Evolutionary conservation across 1,140 invertebrate species (phyloP).

Genomic region (Pectinophora gossypiella): DNA sequence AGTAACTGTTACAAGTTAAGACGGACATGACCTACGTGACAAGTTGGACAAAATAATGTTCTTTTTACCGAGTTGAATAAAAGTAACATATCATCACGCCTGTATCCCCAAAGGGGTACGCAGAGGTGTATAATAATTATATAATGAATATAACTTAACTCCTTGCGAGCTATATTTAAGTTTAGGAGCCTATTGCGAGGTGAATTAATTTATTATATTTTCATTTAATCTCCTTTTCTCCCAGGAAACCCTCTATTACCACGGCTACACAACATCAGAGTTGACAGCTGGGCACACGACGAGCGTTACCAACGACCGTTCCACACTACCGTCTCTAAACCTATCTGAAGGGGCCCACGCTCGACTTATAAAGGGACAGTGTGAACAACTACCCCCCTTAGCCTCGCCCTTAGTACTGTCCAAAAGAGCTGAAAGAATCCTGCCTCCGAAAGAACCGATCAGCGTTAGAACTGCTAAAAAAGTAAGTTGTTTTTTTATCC

Average conservation of each 20-base stretch:
- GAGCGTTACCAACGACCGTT: conserved; percentile 49
- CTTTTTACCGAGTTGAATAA: too few relatives aligned
- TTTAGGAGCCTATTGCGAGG: too few relatives aligned
- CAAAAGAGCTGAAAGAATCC: conserved; percentile 26
- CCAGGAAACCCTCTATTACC: conserved; percentile 71
- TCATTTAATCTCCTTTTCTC: too few relatives aligned
- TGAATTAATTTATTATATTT: too few relatives aligned
- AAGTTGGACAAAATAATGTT: too few relatives aligned
- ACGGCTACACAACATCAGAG: conserved; percentile 67
- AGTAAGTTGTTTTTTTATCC: conserved; percentile 29
- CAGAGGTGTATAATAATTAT: too few relatives aligned
- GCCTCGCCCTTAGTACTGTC: conserved; percentile 58
- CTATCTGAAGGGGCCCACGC: conserved; percentile 48
- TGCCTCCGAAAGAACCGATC: conserved; percentile 31
- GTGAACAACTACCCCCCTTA: conserved; percentile 61
- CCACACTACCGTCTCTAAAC: conserved; percentile 52
- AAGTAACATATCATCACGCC: too few relatives aligned
- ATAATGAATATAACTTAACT: too few relatives aligned
- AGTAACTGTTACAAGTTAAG: too few relatives aligned
- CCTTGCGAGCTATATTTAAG: too few relatives aligned
- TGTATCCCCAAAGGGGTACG: too few relatives aligned
- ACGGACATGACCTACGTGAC: too few relatives aligned
- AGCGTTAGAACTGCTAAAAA: conserved; percentile 44
- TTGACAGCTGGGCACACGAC: conserved; percentile 50
- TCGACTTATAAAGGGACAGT: conserved; percentile 46